Percentiles rank a stretch among this genome's conserved stretches.
phyloP scores from a whole-genome alignment of 2,113 vertebrate genomes.

The Ctenodactylus gundi region DNA sequence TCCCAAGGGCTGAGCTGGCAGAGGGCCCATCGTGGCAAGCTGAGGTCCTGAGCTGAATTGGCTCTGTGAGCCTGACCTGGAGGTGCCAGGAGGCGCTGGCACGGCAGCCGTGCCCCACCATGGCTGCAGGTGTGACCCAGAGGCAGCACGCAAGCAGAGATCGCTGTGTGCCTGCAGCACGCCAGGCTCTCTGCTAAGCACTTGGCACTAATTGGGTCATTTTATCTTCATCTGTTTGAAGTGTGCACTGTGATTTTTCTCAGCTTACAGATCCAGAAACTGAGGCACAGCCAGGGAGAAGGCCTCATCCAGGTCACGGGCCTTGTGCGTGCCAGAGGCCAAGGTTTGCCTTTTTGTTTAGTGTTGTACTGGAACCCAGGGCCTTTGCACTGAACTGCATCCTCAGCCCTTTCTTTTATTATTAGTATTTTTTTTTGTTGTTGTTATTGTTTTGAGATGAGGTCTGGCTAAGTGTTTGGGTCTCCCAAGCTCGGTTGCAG shows the following conservation, averaged over 20 bases:
- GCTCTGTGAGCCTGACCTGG: not conserved
- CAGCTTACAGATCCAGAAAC: not conserved
- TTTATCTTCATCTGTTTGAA: not conserved
- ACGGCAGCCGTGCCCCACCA: not conserved
- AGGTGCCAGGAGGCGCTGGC: no score
- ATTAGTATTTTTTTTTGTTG: no score
- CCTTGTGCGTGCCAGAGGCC: not conserved
- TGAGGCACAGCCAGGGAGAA: not conserved
- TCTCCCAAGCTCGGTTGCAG: no score
- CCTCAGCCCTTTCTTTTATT: no score
- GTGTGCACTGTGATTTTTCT: not conserved
- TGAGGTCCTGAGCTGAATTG: not conserved
- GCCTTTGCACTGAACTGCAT: no score
- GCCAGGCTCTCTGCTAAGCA: not conserved
- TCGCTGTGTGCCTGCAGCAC: accelerated
- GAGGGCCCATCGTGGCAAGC: not conserved
- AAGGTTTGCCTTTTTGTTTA: no score
- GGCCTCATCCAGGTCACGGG: not conserved
- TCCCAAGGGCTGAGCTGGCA: not conserved
- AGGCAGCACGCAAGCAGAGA: no score
- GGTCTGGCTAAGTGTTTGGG: no score
- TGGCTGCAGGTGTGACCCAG: not conserved
- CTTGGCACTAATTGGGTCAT: not conserved
- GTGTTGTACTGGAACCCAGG: no score
- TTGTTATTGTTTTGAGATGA: no score